Evolutionary conservation across 1,140 invertebrate species (phyloP), one percentile per base, ranked within the genome.

Genomic region (Tetranychus urticae): DNA sequence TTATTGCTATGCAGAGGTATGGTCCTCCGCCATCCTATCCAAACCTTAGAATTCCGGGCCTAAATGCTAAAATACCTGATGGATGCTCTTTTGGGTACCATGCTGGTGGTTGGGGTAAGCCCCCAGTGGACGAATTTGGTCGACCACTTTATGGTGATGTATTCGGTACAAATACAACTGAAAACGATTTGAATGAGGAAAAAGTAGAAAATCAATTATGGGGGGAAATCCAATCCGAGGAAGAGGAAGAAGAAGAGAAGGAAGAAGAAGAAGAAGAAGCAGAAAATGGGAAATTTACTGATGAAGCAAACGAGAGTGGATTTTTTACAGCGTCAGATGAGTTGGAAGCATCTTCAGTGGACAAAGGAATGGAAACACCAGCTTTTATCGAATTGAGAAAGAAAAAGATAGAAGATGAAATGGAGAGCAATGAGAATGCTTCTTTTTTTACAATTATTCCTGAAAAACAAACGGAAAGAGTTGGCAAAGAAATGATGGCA

Each of bases 1-100:
- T 42, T 6, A 42, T 42, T 42, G 96, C 96, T 5, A 98, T 98
- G 84, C 96, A 99, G 73, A 81, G 94, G 66, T 98, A 98, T 73
- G 96, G 96, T 1, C 96, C 96, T 6, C 96, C 96, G 3, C 96
- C 96, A 0, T 97, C 90, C 48, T 99, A 99, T 76, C 96, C 96
- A 2, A 97, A 96, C 76, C 75, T 98, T 0, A 97, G 97, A 74
- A 94, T 98, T 69, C 88, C 93, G 12, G 80, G 82, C 47, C 76
- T 98, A 1, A 94, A 93, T 73, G 87, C 87, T 13, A 86, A 88
- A 0, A 92, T 94, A 69, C 91, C 91, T 1, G 89, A 97, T 70
- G 71, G 86, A 7, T 97, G 93, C 71, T 86, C 89, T 0, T 99
- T 98, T 75, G 94, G 94, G 36, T 99, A 98, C 73, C 94, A 98